phyloP scores from a whole-genome alignment of 2,888 invertebrate genomes.

The Rhaphigaster nebulosa region DNA sequence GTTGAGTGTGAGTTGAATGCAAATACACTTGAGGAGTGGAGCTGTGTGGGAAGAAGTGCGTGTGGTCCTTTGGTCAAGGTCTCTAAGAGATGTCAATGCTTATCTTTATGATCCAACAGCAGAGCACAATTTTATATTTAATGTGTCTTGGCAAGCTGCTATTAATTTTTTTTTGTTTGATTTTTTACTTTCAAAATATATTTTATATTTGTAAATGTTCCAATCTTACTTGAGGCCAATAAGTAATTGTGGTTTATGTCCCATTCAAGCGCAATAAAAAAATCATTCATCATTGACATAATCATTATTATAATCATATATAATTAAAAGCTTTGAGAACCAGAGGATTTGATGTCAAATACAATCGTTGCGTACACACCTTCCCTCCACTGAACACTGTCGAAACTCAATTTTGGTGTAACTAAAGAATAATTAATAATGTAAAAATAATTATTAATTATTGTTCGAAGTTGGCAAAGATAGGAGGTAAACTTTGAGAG shows the following conservation, averaged over 20 bases:
- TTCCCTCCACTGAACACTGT: no score
- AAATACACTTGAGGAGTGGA: background rate
- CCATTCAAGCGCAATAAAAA: no score
- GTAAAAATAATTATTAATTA: no score
- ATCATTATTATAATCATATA: no score
- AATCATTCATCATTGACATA: no score
- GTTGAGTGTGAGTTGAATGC: conserved; percentile 11
- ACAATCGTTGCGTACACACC: no score
- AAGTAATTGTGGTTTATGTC: background rate
- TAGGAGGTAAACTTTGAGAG: no score
- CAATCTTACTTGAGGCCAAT: background rate
- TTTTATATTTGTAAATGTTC: background rate
- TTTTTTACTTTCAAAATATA: background rate
- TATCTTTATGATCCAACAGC: background rate
- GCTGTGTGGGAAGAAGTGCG: conserved; percentile 29
- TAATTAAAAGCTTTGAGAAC: no score
- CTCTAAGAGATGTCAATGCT: background rate
- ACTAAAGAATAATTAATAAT: no score
- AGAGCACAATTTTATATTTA: background rate
- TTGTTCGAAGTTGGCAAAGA: no score
- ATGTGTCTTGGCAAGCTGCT: background rate
- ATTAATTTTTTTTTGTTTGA: background rate
- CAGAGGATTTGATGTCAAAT: no score
- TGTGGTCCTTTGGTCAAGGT: conserved; percentile 35
- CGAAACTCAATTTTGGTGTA: no score